Base-by-base conservation (phyloP, 2,888 invertebrate genomes). In the Drosophila basisetae region DNA sequence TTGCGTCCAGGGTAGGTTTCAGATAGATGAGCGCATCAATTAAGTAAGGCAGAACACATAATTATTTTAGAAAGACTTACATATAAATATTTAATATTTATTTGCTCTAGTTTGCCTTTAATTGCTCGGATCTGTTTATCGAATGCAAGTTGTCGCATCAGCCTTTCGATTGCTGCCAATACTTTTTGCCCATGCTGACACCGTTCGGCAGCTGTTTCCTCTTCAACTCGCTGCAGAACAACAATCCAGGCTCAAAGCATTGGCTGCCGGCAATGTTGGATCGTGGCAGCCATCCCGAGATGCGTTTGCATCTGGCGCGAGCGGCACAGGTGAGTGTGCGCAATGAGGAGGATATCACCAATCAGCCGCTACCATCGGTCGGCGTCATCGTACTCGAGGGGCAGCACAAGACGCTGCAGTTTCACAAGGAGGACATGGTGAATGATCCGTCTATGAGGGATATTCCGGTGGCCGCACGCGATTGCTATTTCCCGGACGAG, bases 401-500 rank as follows among this genome's bases (percentile, higher is more conserved):
- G 1, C 62, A 75, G 30, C 77, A 82, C 25, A 90, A 85, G 43
- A 80, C 77, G 0, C 62, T 92, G 39, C 91, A 91, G 80, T 80
- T 95, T n/a, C 92, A 94, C 56, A 92, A 95, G 9, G 92, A 94
- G 43, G 93, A 95, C 84, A 96, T 96, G 76, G 95, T 95, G 55
- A 96, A 96, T 87, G 96, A 96, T 90, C 94, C 94, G 0, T 94
- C 95, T 73, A 95, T 95, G 1, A 93, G 94, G 2, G 94, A 95
- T 41, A 95, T 96, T 0, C 94, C 94, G 0, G 93, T 95, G 0
- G 89, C 94, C 30, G 95, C 95, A 80, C 94, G 97, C 22, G 95
- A 95, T 43, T 97, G 97, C 85, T 94, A 95, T n/a, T 97, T 96
- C 89, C 94, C 95, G 39, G 93, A 95, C 54, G 97, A 97, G 92